phyloP scores from a whole-genome alignment of 2,113 vertebrate genomes.

The Ia io region DNA sequence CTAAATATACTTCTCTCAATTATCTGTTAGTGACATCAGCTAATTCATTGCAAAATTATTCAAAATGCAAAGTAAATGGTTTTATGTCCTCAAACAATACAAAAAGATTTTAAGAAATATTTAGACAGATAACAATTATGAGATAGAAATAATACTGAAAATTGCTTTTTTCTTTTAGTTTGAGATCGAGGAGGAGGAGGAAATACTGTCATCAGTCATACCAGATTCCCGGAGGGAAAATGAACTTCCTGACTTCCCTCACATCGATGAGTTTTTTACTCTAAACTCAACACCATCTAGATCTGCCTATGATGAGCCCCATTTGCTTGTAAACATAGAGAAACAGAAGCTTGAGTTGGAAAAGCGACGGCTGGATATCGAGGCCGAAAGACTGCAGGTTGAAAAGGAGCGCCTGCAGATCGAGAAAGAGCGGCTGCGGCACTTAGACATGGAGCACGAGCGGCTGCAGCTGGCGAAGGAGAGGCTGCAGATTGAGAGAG shows the following conservation, averaged over 20 bases:
- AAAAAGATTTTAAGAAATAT: not conserved
- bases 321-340: slow-evolving; percentile 90
- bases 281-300: slow-evolving; percentile 88
- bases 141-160: not conserved
- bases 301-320: slow-evolving; percentile 84
- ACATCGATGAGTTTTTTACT: slow-evolving; percentile 89
- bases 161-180: slow-evolving; percentile 76
- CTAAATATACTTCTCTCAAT: not conserved
- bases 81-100: not conserved
- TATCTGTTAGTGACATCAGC: not conserved
- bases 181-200: slow-evolving; percentile 92
- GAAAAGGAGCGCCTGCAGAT: slow-evolving; percentile 92
- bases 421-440: slow-evolving; percentile 90
- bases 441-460: slow-evolving; percentile 89
- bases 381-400: slow-evolving; percentile 90
- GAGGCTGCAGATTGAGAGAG: slow-evolving; percentile 90
- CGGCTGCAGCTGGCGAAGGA: slow-evolving; percentile 92
- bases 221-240: slow-evolving; percentile 90
- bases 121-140: not conserved
- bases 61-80: not conserved
- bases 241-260: slow-evolving; percentile 87
- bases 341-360: slow-evolving; percentile 94
- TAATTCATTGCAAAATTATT: not conserved
- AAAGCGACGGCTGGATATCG: slow-evolving; percentile 90
- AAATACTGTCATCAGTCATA: slow-evolving; percentile 92